Conservation (phyloP, 1,140 invertebrate species). For the Anoplophora glabripennis region DNA sequence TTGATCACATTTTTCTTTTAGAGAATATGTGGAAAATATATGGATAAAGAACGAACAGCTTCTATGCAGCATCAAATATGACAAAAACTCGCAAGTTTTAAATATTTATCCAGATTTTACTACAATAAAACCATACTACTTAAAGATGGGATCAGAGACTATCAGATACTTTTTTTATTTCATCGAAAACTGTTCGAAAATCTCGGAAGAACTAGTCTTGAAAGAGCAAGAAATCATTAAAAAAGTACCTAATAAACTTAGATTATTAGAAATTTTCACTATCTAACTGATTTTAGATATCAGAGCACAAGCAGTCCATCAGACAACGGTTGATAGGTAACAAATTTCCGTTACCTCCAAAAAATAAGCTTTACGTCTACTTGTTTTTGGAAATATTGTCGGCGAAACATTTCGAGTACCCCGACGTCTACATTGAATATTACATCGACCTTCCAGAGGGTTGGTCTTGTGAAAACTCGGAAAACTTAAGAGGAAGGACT, state of each 20-base stretch:
- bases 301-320: neutral
- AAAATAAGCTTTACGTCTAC: conserved; percentile 33
- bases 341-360: conserved; percentile 34
- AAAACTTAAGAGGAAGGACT: conserved; percentile 30
- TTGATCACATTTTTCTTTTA: conserved; percentile 23
- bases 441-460: conserved; percentile 36
- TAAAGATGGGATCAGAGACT: conserved; percentile 12
- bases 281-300: neutral
- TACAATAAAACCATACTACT: conserved; percentile 23
- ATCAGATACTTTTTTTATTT: conserved; percentile 18
- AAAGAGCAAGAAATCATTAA: conserved; percentile 27
- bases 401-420: conserved; percentile 38
- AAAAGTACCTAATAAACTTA: conserved; percentile 12
- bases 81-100: conserved; percentile 30
- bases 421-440: conserved; percentile 38
- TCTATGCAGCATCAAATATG: conserved; percentile 39
- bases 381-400: conserved; percentile 41
- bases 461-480: conserved; percentile 28
- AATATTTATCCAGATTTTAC: conserved; percentile 42
- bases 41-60: conserved; percentile 41
- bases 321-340: conserved; percentile 1
- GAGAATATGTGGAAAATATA: conserved; percentile 39
- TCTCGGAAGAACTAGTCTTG: conserved; percentile 17
- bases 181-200: conserved; percentile 24
- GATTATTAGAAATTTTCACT: neutral